A percentile compares a stretch with the other conserved stretches of the same genome.
Evolutionary conservation across 2,888 invertebrate species (phyloP).

Genomic region (Entomobrya proxima): DNA sequence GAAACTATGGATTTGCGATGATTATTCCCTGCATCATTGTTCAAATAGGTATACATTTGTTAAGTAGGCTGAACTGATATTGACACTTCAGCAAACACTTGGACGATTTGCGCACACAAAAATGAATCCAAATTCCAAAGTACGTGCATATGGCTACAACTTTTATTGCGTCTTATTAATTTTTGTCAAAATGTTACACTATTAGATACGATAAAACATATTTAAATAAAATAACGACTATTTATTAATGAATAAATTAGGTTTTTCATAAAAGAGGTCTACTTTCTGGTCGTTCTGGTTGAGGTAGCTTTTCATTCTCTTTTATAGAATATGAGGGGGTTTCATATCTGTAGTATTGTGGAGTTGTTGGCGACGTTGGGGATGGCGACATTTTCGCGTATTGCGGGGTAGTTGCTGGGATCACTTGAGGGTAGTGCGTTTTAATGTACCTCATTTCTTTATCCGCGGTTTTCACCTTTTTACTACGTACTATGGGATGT

Average conservation of each 20-base stretch:
- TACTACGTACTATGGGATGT: slow-evolving; percentile 65
- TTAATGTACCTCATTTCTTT: slow-evolving; percentile 53
- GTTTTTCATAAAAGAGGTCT: not conserved
- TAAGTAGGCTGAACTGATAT: too few species aligned
- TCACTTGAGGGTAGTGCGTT: slow-evolving; percentile 3
- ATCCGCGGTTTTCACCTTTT: not conserved
- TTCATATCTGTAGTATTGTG: slow-evolving; percentile 49
- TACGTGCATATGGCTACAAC: too few species aligned
- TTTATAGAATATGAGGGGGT: slow-evolving; percentile 8
- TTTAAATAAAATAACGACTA: not conserved
- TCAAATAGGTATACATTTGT: too few species aligned
- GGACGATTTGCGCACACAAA: too few species aligned
- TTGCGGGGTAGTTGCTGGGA: slow-evolving; percentile 40
- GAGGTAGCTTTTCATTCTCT: slow-evolving; percentile 9
- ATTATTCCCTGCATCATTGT: too few species aligned
- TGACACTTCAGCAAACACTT: too few species aligned
- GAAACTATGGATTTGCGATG: too few species aligned
- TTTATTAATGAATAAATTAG: not conserved
- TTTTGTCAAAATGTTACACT: too few species aligned
- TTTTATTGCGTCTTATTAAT: too few species aligned
- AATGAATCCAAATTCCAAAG: too few species aligned
- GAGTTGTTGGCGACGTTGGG: slow-evolving; percentile 32
- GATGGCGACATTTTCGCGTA: slow-evolving; percentile 54
- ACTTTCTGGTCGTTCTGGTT: not conserved
- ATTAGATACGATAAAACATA: not conserved